These are phyloP conservation scores for Achlya flavicornis DNA, from an alignment of 2,888 invertebrate species.

Conservation along the genomic window DNA sequence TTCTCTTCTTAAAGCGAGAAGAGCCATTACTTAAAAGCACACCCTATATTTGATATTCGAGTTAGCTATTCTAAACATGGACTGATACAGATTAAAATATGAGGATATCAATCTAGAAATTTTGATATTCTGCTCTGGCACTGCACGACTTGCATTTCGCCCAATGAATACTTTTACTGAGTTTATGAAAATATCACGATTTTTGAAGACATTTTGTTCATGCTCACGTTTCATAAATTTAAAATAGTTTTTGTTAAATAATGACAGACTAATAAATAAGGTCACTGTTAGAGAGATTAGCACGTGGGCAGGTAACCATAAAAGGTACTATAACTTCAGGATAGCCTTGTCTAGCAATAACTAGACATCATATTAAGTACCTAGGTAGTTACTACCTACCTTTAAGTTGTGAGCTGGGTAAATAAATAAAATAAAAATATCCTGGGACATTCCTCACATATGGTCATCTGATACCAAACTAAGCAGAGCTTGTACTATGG, in stretches of 20 bases:
- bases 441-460: no score
- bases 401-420: no score
- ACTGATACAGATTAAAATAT: conserved; percentile 67
- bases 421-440: no score
- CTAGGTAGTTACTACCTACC: no score
- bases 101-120: conserved; percentile 63
- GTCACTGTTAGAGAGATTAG: not conserved
- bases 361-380: no score
- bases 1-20: not conserved
- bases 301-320: not conserved
- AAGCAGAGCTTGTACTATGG: no score
- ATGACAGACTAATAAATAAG: not conserved
- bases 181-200: conserved; percentile 48
- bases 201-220: conserved; percentile 33
- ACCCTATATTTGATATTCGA: not conserved
- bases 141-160: conserved; percentile 72
- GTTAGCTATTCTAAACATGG: conserved; percentile 53
- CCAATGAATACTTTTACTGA: conserved; percentile 69
- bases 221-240: conserved; percentile 24
- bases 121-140: conserved; percentile 62
- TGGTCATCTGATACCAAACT: no score
- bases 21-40: not conserved
- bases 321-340: no score
- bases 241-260: not conserved
- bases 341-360: no score